These are phyloP conservation scores for Matsumyia berberina DNA, from an alignment of 2,888 invertebrate genomes.

Conservation along the genomic window DNA sequence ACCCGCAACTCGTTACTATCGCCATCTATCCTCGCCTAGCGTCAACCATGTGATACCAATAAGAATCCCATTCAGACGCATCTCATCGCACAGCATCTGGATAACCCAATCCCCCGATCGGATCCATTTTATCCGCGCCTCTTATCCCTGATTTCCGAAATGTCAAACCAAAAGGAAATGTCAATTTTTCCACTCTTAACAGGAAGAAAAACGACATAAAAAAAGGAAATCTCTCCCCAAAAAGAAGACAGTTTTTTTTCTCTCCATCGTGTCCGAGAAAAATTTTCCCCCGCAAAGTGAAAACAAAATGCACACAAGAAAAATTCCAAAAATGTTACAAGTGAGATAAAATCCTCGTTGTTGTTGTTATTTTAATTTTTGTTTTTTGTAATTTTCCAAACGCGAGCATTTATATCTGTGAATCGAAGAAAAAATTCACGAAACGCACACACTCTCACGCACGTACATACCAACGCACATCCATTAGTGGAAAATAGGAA, in stretches of 20 bases:
- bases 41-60: constrained; percentile 1
- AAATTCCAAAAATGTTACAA: constrained; percentile 70
- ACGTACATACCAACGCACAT: constrained; percentile 69
- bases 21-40: constrained; percentile 35
- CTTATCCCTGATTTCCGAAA: constrained; percentile 54
- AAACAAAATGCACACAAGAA: constrained; percentile 73
- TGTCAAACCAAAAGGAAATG: constrained; percentile 64
- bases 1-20: too few species aligned
- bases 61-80: constrained; percentile 57
- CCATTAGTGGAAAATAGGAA: constrained; percentile 67
- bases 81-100: constrained; percentile 72
- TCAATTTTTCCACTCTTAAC: constrained; percentile 61
- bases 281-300: constrained; percentile 66
- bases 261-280: constrained; percentile 73
- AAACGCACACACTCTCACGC: constrained; percentile 30
- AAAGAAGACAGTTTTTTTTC: constrained; percentile 60
- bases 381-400: constrained; percentile 72
- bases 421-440: constrained; percentile 66
- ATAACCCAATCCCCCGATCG: constrained; percentile 49
- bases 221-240: constrained; percentile 63
- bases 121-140: constrained; percentile 69
- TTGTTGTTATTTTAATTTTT: constrained; percentile 74
- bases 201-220: constrained; percentile 71
- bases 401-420: constrained; percentile 61
- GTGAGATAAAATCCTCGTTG: constrained; percentile 70